Evolutionary conservation across 2,797 vertebrate genomes (phyloP).

Genomic region (Thamnophis elegans): DNA sequence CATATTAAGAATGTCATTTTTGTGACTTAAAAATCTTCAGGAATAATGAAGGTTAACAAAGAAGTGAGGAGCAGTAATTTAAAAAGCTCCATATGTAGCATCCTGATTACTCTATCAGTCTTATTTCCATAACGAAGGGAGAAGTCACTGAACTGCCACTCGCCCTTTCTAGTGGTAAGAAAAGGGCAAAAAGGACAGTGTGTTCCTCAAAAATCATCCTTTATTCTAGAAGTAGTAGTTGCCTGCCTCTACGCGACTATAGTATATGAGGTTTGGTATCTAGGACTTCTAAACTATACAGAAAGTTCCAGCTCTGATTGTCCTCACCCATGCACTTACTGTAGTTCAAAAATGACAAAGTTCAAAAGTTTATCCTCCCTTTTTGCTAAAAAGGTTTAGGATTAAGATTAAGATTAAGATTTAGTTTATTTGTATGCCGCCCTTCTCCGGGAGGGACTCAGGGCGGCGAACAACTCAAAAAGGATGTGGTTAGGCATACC

Average conservation of each 20-base stretch:
- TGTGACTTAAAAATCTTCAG: conserved; percentile 65
- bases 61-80: conserved; percentile 69
- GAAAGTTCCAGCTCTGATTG: conserved; percentile 58
- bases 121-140: conserved; percentile 57
- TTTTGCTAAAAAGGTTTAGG: conserved; percentile 62
- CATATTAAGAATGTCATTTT: conserved; percentile 80
- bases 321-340: conserved; percentile 56
- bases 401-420: no score
- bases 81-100: conserved; percentile 70
- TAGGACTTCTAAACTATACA: conserved; percentile 39
- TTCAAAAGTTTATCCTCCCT: conserved; percentile 68
- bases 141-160: conserved; percentile 52
- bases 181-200: conserved; percentile 44
- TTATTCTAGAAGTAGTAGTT: conserved; percentile 33
- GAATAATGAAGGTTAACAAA: conserved; percentile 78
- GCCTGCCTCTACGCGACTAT: conserved; percentile 29
- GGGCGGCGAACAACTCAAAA: no score
- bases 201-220: conserved; percentile 45
- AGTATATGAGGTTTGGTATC: conserved; percentile 47
- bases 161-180: conserved; percentile 50
- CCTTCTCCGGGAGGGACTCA: no score
- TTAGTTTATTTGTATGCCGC: no score
- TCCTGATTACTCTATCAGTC: conserved; percentile 73
- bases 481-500: conserved; percentile 33
- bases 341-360: conserved; percentile 57